These are phyloP conservation scores for Nestor notabilis DNA, from an alignment of 2,113 vertebrate genomes.

Conservation along the genomic window DNA sequence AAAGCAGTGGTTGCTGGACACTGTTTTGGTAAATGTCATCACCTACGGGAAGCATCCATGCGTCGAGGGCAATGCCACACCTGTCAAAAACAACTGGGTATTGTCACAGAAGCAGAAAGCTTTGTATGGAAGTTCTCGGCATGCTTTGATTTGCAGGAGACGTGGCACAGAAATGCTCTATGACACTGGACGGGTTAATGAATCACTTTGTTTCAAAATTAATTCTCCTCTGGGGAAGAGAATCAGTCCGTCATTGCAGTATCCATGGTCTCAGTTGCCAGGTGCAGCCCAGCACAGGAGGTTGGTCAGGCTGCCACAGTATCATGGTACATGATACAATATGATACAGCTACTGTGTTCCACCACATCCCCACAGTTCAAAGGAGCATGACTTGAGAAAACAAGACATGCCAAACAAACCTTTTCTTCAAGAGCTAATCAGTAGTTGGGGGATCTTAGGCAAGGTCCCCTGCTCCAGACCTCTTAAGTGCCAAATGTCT, in stretches of 20 bases:
- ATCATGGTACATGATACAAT: neutral
- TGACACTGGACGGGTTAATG: neutral
- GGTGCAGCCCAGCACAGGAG: neutral
- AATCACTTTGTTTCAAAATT: neutral
- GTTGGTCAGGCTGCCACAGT: neutral
- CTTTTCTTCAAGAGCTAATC: neutral
- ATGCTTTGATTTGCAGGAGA: neutral
- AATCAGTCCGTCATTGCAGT: neutral
- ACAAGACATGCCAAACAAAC: neutral
- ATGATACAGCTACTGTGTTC: neutral
- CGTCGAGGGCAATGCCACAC: conserved; percentile 89
- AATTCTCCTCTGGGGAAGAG: neutral
- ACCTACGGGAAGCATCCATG: conserved; percentile 90
- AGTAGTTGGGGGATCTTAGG: neutral
- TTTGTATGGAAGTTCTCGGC: neutral
- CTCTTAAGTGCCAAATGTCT: neutral
- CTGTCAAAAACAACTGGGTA: conserved; percentile 63
- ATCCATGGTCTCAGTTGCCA: neutral
- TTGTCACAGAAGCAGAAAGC: neutral
- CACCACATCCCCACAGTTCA: neutral
- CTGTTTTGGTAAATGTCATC: conserved; percentile 79
- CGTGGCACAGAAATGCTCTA: neutral
- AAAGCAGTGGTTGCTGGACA: conserved; percentile 90
- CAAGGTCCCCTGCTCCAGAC: neutral
- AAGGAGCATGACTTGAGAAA: neutral